Conservation (phyloP, 2,113 vertebrate species). For the Rattus rattus region DNA sequence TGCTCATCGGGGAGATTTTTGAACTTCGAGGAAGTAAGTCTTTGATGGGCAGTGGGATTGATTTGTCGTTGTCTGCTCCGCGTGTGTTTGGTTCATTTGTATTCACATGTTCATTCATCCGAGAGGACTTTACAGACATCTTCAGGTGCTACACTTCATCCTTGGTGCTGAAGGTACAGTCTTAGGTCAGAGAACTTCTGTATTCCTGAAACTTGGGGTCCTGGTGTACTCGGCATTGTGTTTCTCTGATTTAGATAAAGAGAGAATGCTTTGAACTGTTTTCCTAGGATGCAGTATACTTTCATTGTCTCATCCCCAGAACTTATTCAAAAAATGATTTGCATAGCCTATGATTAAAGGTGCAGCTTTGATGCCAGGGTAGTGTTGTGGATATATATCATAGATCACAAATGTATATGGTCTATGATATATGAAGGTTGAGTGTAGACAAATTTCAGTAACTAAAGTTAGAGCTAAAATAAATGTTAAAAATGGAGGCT, state of each 20-base stretch:
- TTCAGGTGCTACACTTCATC: not conserved
- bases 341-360: not conserved
- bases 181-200: not conserved
- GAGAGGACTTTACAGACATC: not conserved
- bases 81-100: not conserved
- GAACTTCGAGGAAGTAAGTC: slow-evolving; percentile 98
- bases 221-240: not conserved
- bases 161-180: not conserved
- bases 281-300: slow-evolving; percentile 28
- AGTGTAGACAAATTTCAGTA: slow-evolving; percentile 1
- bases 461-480: slow-evolving; percentile 45
- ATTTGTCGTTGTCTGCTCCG: not conserved
- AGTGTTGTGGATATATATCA: not conserved
- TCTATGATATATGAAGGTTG: not conserved
- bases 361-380: not conserved
- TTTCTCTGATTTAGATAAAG: not conserved
- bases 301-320: not conserved
- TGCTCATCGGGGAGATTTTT: slow-evolving; percentile 99
- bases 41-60: not conserved
- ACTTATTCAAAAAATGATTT: not conserved
- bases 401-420: not conserved
- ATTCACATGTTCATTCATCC: not conserved
- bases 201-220: accelerated
- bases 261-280: slow-evolving; percentile 1
- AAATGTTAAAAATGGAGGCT: slow-evolving; percentile 1